Conservation (phyloP, 2,888 invertebrate species). For the Erpobdella octoculata region DNA sequence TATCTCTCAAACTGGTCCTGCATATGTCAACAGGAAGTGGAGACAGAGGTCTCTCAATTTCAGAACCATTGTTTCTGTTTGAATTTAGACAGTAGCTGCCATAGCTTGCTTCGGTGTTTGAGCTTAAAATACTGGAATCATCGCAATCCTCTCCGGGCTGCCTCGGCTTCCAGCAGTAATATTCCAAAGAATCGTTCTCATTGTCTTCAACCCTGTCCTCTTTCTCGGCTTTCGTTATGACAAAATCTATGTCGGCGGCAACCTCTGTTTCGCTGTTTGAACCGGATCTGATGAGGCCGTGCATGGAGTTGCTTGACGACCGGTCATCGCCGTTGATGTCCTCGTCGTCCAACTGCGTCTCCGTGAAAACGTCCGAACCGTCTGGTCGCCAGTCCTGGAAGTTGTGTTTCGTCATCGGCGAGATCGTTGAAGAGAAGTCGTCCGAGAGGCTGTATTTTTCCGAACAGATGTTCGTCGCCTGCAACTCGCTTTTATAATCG, state of each 20-base stretch:
- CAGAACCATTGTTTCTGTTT: background rate
- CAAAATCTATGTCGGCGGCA: background rate
- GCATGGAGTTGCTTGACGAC: background rate
- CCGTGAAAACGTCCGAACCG: slow-evolving; percentile 41
- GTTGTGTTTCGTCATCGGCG: background rate
- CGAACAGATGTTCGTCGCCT: background rate
- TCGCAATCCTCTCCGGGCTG: background rate
- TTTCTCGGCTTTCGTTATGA: background rate
- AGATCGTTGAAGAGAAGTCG: background rate
- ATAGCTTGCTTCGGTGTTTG: background rate
- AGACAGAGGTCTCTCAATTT: background rate
- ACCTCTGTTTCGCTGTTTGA: background rate
- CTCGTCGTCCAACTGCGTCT: slow-evolving; percentile 3
- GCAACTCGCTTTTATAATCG: background rate
- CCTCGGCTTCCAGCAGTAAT: background rate
- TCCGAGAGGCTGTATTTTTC: slow-evolving; percentile 9
- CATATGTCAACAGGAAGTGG: background rate
- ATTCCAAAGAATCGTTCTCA: background rate
- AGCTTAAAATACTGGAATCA: slow-evolving; percentile 3
- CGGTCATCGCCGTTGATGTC: slow-evolving; percentile 9
- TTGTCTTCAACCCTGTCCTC: background rate
- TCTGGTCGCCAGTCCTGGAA: background rate
- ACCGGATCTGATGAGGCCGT: background rate
- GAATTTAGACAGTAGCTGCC: slow-evolving; percentile 1
- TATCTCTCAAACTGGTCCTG: too few relatives aligned